Percentiles rank a stretch among this genome's conserved stretches.
phyloP scores from a whole-genome alignment of 2,888 invertebrate genomes.

The Podabrus alpinus region DNA sequence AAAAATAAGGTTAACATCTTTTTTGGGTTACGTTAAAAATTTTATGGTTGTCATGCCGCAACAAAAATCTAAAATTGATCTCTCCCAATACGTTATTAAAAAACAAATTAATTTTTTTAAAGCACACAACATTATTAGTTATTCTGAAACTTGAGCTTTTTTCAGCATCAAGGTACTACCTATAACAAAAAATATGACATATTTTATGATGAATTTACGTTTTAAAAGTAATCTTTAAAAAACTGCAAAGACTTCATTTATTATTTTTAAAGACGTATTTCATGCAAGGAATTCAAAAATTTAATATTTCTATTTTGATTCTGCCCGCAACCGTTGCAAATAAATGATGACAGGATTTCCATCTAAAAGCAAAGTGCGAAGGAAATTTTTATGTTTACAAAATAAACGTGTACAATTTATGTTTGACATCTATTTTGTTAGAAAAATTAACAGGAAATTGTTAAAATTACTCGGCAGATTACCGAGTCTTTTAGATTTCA shows the following conservation, averaged over 20 bases:
- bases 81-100: neutral
- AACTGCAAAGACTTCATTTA: neutral
- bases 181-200: neutral
- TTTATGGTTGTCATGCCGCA: neutral
- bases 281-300: neutral
- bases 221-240: neutral
- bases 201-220: neutral
- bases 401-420: too few species aligned
- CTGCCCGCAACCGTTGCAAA: neutral
- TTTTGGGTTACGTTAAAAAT: neutral
- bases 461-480: neutral
- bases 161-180: neutral
- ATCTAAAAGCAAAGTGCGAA: too few species aligned
- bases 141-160: neutral
- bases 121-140: neutral
- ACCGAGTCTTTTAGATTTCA: neutral
- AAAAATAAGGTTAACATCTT: neutral
- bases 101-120: neutral
- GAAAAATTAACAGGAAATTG: neutral
- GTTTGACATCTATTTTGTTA: too few species aligned
- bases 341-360: neutral
- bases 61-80: neutral
- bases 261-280: neutral
- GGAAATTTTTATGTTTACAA: too few species aligned
- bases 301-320: neutral